Percentiles rank a stretch among this genome's conserved stretches.
Conservation (phyloP, 1,140 invertebrate genomes). For the Uloborus diversus region DNA sequence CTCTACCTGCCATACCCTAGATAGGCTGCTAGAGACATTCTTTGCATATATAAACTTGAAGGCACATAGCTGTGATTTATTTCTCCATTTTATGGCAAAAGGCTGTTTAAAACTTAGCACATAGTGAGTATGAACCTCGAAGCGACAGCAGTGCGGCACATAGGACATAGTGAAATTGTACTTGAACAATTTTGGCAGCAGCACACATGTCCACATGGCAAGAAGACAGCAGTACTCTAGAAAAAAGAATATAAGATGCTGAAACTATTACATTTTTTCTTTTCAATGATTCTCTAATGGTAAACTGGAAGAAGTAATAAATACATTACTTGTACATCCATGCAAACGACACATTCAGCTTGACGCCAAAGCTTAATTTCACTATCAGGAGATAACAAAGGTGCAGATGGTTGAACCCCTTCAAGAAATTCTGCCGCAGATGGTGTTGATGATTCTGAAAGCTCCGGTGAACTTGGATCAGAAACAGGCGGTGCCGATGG, state of each 20-base stretch:
- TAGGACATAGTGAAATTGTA: constrained; percentile 18
- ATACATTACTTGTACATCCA: constrained; percentile 35
- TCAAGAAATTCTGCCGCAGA: background rate
- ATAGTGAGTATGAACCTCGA: background rate
- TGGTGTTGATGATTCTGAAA: background rate
- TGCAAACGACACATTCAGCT: constrained; percentile 45
- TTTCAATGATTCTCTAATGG: background rate
- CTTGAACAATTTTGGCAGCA: constrained; percentile 37
- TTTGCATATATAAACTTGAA: too few species aligned
- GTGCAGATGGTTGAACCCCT: background rate
- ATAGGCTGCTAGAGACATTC: too few species aligned
- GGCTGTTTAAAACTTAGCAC: too few species aligned
- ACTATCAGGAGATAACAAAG: constrained; percentile 27
- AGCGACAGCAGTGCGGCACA: constrained; percentile 44
- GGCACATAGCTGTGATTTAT: too few species aligned
- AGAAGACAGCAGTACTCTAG: constrained; percentile 36
- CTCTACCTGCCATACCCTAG: too few species aligned
- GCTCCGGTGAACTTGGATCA: background rate
- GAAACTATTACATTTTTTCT: background rate
- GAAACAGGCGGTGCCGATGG: constrained; percentile 12
- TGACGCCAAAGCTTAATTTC: constrained; percentile 46
- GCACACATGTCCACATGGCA: constrained; percentile 50
- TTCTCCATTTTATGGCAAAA: too few species aligned
- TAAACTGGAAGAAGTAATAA: background rate
- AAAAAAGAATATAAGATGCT: background rate